These are phyloP conservation scores for Semnornis frantzii DNA, from an alignment of 2,113 vertebrate species.

Conservation along the genomic window DNA sequence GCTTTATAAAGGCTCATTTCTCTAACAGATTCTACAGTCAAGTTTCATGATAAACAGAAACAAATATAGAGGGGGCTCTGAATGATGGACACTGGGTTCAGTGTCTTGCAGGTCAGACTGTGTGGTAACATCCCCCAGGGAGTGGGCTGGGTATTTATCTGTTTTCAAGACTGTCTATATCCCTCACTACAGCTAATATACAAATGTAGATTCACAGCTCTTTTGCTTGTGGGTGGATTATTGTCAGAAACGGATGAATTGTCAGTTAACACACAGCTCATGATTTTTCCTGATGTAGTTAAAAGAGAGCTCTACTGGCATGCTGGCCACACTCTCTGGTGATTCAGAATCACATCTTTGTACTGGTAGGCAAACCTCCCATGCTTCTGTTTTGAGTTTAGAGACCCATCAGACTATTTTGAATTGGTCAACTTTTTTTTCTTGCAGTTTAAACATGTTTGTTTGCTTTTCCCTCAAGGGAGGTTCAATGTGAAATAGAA, in stretches of 20 bases:
- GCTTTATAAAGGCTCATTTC: neutral
- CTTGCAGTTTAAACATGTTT: neutral
- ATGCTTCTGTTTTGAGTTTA: constrained; percentile 55
- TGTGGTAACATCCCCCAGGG: neutral
- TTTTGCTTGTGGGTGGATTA: neutral
- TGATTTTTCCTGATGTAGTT: neutral
- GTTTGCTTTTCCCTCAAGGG: constrained; percentile 32
- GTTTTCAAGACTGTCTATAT: neutral
- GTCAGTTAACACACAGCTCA: neutral
- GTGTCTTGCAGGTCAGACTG: neutral
- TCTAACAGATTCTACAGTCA: neutral
- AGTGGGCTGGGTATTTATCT: neutral
- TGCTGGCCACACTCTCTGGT: neutral
- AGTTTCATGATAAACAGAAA: neutral
- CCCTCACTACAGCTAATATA: neutral
- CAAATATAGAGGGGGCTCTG: neutral
- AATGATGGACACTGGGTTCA: neutral
- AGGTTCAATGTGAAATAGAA: constrained; percentile 21
- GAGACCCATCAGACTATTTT: neutral
- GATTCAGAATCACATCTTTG: neutral
- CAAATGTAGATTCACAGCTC: neutral
- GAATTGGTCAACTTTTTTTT: constrained; percentile 18
- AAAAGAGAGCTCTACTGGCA: neutral
- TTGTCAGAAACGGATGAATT: neutral
- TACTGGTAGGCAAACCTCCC: neutral